These are phyloP conservation scores for Pangasius larnaudii DNA, from an alignment of 2,797 vertebrate species.

Conservation along the genomic window DNA sequence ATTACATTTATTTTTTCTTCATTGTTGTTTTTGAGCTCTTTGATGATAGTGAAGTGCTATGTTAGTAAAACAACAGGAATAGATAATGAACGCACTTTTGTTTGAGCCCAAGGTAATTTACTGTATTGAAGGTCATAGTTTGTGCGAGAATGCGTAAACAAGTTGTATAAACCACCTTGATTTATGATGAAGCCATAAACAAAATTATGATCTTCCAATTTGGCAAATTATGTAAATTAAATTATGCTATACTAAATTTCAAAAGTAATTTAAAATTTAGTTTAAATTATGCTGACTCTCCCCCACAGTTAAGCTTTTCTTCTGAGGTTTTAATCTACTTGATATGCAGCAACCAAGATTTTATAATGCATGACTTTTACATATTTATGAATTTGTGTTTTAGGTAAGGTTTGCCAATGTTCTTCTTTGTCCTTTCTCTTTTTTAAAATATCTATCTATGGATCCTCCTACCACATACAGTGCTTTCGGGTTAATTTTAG, in stretches of 20 bases:
- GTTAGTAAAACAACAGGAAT: neutral
- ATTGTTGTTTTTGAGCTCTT: neutral
- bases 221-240: neutral
- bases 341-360: neutral
- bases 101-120: neutral
- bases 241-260: neutral
- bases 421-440: neutral
- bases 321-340: slow-evolving; percentile 1
- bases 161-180: neutral
- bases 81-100: neutral
- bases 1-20: neutral
- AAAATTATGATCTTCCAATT: neutral
- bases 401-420: neutral
- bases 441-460: neutral
- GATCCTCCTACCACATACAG: neutral
- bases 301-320: neutral
- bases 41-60: neutral
- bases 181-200: neutral
- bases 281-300: slow-evolving; percentile 2
- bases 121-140: neutral
- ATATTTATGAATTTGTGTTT: neutral
- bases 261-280: neutral
- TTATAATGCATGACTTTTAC: slow-evolving; percentile 6
- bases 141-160: neutral
- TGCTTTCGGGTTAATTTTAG: neutral